Base-by-base conservation (phyloP, 2,888 invertebrate genomes). In the Stegophylla sp. region DNA sequence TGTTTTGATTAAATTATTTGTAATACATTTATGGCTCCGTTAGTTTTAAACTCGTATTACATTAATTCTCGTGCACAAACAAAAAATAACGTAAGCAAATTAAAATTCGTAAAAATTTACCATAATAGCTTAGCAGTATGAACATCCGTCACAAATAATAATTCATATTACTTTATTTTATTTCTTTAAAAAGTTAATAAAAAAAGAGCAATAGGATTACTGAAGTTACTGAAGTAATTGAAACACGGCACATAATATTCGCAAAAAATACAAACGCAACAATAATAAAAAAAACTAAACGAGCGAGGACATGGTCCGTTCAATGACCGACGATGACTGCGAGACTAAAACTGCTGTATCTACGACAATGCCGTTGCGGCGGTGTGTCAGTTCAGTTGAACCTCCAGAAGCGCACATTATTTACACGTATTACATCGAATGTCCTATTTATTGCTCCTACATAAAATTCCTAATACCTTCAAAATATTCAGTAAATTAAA, bases 251-350 rank as follows among this genome's bases (percentile, higher is more conserved):
- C 1, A 5, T 28, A 45, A 10, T 56, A 45, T 17, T 13, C 0
- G 28, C 3, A 51, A 71, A 34, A 77, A 56, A 64, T 28, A 53
- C 10, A 43, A 56, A 48, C 56, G 13, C n/a, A 13, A 59, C 34
- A 71, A 48, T 15, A 59, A 77, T 59, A 56, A 53, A 69, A 69
- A 71, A 66, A n/a, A 53, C 41, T 66, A 53, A 79, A 79, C 79
- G 61, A 17, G 51, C 79, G 69, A 79, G 61, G 61, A 79, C 71
- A 34, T 71, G 59, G 71, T 69, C 61, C 79, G 79, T 79, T 79
- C 79, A 79, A 79, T 79, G 79, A 79, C 79, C 79, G 79, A 34
- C 61, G 79, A 79, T 79, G 69, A 79, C 79, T 79, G 79, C 64
- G 51, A 72, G 66, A 79, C 79, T 28, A 51, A 23, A 26, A 77